Conservation (phyloP, 2,113 vertebrate genomes). For the Fregetta grallaria region DNA sequence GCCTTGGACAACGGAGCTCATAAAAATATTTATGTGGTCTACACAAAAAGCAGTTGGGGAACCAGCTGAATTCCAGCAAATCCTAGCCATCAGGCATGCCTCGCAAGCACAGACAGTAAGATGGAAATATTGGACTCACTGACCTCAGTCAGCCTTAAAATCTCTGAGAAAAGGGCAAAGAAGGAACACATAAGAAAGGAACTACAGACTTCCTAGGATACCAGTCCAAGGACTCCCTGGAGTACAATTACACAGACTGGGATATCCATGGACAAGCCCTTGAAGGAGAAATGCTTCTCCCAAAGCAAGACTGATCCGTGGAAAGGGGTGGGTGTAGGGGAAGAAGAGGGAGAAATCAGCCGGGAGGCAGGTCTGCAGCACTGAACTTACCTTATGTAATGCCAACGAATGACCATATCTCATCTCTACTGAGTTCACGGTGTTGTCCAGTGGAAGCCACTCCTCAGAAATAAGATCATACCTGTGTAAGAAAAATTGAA, state of each 20-base stretch:
- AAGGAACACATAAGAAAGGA: neutral
- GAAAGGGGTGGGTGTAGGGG: neutral
- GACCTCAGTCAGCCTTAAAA: neutral
- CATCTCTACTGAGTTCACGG: constrained; percentile 83
- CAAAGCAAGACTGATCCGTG: neutral
- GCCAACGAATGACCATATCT: constrained; percentile 94
- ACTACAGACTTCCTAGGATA: neutral
- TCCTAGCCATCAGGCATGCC: neutral
- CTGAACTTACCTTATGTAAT: constrained; percentile 78
- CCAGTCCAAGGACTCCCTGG: neutral
- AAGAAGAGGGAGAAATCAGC: neutral
- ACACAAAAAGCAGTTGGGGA: neutral
- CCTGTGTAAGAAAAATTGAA: constrained; percentile 61
- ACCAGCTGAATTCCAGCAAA: neutral
- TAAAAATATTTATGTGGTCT: neutral
- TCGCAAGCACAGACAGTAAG: neutral
- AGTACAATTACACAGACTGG: neutral
- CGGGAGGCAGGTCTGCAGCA: neutral
- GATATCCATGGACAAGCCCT: neutral
- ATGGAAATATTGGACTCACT: neutral
- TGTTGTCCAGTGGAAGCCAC: constrained; percentile 85
- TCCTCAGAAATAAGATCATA: constrained; percentile 84
- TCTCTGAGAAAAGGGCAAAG: neutral
- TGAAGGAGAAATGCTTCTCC: neutral
- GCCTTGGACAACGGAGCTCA: neutral